Percentiles rank a stretch among this genome's conserved stretches.
Conservation (phyloP, 1,140 invertebrate genomes). For the Plectrocnemia conspersa region DNA sequence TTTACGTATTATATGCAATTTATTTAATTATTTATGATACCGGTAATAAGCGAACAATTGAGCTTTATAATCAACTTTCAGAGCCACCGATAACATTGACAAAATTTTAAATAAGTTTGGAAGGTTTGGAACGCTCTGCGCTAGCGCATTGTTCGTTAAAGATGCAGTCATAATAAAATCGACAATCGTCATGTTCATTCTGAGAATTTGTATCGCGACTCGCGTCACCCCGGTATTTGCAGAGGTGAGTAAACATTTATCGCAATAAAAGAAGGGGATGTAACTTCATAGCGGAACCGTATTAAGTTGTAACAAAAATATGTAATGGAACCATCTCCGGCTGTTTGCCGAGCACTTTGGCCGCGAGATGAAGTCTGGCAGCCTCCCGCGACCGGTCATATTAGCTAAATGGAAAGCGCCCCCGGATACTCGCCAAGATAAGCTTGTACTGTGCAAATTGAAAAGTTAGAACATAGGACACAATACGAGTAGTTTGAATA, state of each 20-base stretch:
- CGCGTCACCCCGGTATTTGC: slow-evolving; percentile 7
- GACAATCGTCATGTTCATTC: too few relatives aligned
- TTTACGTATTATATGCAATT: too few relatives aligned
- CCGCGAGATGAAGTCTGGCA: slow-evolving; percentile 9
- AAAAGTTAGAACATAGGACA: not conserved
- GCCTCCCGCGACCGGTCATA: slow-evolving; percentile 5
- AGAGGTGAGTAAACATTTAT: slow-evolving; percentile 11
- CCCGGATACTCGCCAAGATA: not conserved
- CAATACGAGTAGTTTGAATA: too few relatives aligned
- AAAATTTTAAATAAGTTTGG: too few relatives aligned
- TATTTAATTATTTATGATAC: too few relatives aligned
- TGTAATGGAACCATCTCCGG: slow-evolving; percentile 19
- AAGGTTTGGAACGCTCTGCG: too few relatives aligned
- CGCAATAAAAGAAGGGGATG: slow-evolving; percentile 13
- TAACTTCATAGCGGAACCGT: slow-evolving; percentile 15
- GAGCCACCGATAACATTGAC: too few relatives aligned
- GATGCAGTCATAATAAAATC: too few relatives aligned
- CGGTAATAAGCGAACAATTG: too few relatives aligned
- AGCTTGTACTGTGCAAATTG: slow-evolving; percentile 1
- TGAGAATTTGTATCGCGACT: not conserved
- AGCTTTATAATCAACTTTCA: too few relatives aligned
- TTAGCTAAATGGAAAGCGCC: slow-evolving; percentile 13
- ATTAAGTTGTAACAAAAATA: slow-evolving; percentile 22
- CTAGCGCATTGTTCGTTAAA: too few relatives aligned
- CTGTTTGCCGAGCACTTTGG: slow-evolving; percentile 21